Evolutionary conservation across 1,140 invertebrate genomes (phyloP).

Genomic region (Caenorhabditis remanei): DNA sequence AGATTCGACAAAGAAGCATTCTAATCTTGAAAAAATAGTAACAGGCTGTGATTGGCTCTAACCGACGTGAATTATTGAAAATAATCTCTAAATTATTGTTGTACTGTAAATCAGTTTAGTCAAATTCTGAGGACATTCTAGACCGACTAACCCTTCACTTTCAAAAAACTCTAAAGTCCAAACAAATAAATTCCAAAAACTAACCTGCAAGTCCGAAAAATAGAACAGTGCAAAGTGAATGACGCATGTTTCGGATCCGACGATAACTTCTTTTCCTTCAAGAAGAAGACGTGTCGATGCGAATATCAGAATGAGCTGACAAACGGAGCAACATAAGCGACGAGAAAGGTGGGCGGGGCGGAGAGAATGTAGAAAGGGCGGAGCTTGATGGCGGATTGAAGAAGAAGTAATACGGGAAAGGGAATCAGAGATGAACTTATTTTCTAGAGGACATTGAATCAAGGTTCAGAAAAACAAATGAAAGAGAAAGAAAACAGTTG

Average conservation of each 20-base stretch:
- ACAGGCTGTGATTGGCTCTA: no score
- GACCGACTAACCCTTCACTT: no score
- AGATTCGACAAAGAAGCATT: no score
- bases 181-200: not conserved
- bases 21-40: no score
- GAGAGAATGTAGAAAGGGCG: not conserved
- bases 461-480: not conserved
- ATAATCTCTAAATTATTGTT: no score
- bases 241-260: not conserved
- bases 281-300: slow-evolving; percentile 22
- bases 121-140: no score
- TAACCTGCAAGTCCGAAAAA: slow-evolving; percentile 42
- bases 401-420: not conserved
- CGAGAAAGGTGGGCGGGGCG: slow-evolving; percentile 1
- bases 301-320: slow-evolving; percentile 35
- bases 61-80: no score
- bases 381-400: not conserved
- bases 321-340: not conserved
- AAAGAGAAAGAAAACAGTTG: slow-evolving; percentile 6
- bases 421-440: slow-evolving; percentile 26
- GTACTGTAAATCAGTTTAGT: no score
- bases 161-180: not conserved
- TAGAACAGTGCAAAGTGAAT: slow-evolving; percentile 4
- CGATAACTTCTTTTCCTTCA: not conserved
- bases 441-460: not conserved